These are phyloP conservation scores for Eulemur rufifrons DNA, from an alignment of 2,113 vertebrate species.

Conservation along the genomic window DNA sequence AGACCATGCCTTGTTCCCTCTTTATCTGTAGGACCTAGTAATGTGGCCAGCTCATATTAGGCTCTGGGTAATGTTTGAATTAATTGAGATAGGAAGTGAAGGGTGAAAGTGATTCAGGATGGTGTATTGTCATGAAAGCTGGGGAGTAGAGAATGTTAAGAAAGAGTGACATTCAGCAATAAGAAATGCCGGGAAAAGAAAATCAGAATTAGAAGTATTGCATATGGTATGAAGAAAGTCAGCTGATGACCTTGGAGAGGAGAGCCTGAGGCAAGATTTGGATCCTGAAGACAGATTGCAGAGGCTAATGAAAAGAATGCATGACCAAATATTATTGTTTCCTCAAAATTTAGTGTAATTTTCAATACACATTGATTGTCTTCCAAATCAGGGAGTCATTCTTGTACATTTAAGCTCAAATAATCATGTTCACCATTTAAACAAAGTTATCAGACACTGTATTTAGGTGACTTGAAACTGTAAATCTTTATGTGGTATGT, in stretches of 20 bases:
- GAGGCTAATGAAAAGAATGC: not conserved
- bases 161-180: not conserved
- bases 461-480: not conserved
- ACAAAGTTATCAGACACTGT: not conserved
- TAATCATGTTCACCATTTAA: not conserved
- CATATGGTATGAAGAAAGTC: not conserved
- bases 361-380: constrained; percentile 7
- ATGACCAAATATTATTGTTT: not conserved
- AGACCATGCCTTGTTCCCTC: not conserved
- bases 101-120: not conserved
- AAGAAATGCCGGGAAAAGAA: not conserved
- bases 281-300: not conserved
- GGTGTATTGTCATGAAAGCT: not conserved
- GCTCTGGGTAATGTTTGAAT: not conserved
- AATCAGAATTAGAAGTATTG: not conserved
- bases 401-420: not conserved
- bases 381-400: not conserved
- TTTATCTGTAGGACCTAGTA: not conserved
- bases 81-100: not conserved
- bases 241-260: not conserved
- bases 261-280: not conserved
- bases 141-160: not conserved
- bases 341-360: not conserved
- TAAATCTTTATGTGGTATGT: not conserved
- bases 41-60: not conserved